Evolutionary conservation across 2,113 vertebrate species (phyloP), one percentile per base, ranked within the genome.

Genomic region (Pontoporia blainvillei): DNA sequence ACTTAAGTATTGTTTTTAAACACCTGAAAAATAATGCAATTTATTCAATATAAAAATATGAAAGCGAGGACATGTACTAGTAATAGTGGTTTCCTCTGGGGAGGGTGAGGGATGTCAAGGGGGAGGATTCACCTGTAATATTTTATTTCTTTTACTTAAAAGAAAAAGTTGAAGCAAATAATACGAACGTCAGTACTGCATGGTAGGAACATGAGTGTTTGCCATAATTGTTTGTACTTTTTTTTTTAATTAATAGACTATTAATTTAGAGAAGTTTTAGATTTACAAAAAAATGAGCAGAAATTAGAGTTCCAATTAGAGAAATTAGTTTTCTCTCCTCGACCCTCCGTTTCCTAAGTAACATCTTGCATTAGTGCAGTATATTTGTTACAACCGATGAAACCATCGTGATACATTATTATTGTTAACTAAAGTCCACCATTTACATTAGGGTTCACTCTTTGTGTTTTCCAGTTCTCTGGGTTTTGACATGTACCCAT

Each of bases 361-460:
- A 27, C 52, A 12, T 79, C 52, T 39, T 0, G 7, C 34, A 9
- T 17, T 57, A 27, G n/a, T 9, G 76, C 0, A 1, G 76, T 23
- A 57, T 23, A 15, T 54, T 57, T 57, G 21, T 57, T 27, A 57
- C 52, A 79, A 57, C 21, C 2, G 21, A 39, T 27, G 76, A 54
- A 36, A 8, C 52, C 15, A n/a, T 27, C 7, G 6, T 39, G 23
- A 57, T 8, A 39, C 4, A 0, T 5, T 1, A 57, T 25, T 36
- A 36, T 54, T 52, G 52, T 52, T 14, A 36, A 57, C 21, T 79
- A 23, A 52, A 27, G 76, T 36, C n/a, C 4, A 4, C 36, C 27
- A 17, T 27, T 57, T n/a, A 57, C 52, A 3, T 1, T 9, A n/a
- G 21, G 21, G 76, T 25, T 57, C 21, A 25, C 76, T 27, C 49